Evolutionary conservation across 2,113 vertebrate species (phyloP).

Genomic region (Peromyscus maniculatus): DNA sequence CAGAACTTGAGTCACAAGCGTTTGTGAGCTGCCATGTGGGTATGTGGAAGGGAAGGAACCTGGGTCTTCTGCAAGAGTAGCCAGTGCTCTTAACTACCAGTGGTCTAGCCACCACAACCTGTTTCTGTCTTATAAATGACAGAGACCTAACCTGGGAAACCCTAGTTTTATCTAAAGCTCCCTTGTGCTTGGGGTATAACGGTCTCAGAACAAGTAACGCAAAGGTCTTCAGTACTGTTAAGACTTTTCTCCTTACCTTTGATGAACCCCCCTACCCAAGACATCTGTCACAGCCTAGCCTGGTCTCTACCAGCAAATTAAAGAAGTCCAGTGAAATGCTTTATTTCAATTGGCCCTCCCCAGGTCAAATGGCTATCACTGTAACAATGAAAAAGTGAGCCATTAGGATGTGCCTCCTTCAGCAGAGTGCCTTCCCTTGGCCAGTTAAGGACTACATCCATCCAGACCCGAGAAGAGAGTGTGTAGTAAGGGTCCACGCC

Average conservation of each 20-base stretch:
- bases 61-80: neutral
- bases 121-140: neutral
- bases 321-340: neutral
- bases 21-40: neutral
- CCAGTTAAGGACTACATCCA: neutral
- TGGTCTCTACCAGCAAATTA: neutral
- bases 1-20: neutral
- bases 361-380: neutral
- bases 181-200: neutral
- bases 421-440: neutral
- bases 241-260: neutral
- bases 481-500: neutral
- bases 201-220: neutral
- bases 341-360: neutral
- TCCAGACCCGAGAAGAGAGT: neutral
- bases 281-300: conserved; percentile 23
- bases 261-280: neutral
- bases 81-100: neutral
- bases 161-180: neutral
- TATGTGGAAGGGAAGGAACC: neutral
- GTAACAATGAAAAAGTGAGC: neutral
- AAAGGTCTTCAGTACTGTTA: neutral
- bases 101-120: no score
- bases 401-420: neutral
- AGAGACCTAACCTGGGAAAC: neutral